Percentiles rank a stretch among this genome's conserved stretches.
These are phyloP conservation scores for Globicephala melas DNA, from an alignment of 2,113 vertebrate species.

Conservation along the genomic window DNA sequence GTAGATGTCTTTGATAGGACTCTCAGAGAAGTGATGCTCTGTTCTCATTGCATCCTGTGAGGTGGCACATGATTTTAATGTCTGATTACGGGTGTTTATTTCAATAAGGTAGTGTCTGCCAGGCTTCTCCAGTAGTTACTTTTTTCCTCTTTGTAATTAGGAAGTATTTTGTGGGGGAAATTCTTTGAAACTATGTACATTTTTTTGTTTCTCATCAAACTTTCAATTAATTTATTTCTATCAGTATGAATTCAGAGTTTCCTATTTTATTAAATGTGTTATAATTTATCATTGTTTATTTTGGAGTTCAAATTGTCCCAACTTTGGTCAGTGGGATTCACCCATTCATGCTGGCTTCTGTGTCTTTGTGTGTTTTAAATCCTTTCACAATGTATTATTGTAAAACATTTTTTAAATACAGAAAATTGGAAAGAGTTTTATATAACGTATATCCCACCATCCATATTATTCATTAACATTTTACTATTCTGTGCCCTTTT, in stretches of 20 bases:
- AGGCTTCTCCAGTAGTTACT: neutral
- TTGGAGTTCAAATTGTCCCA: constrained; percentile 16
- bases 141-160: neutral
- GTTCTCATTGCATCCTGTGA: neutral
- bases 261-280: neutral
- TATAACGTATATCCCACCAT: neutral
- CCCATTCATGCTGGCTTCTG: neutral
- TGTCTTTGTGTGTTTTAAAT: neutral
- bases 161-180: neutral
- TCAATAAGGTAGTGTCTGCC: neutral
- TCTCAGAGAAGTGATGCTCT: neutral
- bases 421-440: neutral
- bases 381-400: neutral
- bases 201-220: constrained; percentile 1
- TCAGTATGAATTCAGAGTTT: neutral
- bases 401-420: neutral
- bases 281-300: constrained; percentile 7
- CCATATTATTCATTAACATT: neutral
- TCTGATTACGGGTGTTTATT: constrained; percentile 10
- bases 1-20: neutral
- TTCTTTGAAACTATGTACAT: constrained; percentile 27
- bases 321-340: neutral
- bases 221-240: constrained; percentile 1
- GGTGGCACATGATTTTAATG: neutral
- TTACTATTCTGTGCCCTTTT: neutral